A percentile compares a stretch with the other conserved stretches of the same genome.
Conservation (phyloP, 2,113 vertebrate species). For the Heteronetta atricapilla region DNA sequence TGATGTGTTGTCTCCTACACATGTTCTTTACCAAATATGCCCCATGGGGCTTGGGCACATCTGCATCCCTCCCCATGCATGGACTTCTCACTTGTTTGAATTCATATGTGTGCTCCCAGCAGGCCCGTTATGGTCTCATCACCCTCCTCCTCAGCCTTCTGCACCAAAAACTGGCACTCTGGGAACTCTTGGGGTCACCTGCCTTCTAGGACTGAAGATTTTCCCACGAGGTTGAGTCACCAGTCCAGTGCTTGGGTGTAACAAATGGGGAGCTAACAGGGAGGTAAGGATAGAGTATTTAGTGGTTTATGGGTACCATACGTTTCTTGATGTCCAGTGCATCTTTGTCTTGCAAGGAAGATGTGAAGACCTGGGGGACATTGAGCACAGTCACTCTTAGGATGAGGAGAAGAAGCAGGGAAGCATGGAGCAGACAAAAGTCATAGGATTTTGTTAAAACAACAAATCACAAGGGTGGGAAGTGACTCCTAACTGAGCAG, state of each 20-base stretch:
- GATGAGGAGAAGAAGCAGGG: neutral
- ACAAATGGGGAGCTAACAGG: neutral
- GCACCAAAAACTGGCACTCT: neutral
- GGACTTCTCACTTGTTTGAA: neutral
- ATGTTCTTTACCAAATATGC: neutral
- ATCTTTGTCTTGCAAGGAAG: neutral
- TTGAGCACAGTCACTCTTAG: neutral
- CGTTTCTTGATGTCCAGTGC: neutral
- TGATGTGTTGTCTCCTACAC: accelerated
- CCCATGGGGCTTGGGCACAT: accelerated
- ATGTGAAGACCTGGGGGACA: neutral
- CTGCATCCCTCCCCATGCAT: accelerated
- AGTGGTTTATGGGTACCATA: neutral
- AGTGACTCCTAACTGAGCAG: neutral
- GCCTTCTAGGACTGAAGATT: neutral
- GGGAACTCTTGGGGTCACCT: neutral
- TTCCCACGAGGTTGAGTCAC: neutral
- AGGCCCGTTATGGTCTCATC: neutral
- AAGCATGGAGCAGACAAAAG: neutral
- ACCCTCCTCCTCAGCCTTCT: neutral
- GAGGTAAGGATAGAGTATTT: neutral
- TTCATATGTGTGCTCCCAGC: neutral
- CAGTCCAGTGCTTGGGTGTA: neutral
- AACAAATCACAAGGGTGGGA: neutral
- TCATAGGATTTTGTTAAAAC: neutral